phyloP scores from a whole-genome alignment of 2,888 invertebrate genomes.

The Melieria crassipennis region DNA sequence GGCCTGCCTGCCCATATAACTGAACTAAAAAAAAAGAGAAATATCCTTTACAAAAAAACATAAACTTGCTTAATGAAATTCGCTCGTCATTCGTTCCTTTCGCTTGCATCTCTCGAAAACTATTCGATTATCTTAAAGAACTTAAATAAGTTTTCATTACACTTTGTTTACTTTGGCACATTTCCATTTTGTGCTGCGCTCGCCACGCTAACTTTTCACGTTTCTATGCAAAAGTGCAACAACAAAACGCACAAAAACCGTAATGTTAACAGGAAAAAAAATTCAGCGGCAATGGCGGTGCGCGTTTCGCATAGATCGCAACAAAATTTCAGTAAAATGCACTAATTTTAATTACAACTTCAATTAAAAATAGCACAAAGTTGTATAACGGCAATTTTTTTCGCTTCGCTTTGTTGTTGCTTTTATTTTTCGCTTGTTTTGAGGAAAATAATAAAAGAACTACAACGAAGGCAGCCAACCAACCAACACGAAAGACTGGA shows the following conservation, averaged over 20 bases:
- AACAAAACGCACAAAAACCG: neutral
- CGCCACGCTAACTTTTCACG: too few species aligned
- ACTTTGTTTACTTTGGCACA: neutral
- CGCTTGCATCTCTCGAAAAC: too few species aligned
- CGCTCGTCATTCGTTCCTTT: too few species aligned
- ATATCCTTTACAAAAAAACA: too few species aligned
- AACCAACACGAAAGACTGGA: slow-evolving; percentile 21
- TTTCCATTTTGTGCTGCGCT: neutral
- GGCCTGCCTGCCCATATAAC: too few species aligned
- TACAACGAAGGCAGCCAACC: slow-evolving; percentile 14
- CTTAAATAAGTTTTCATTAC: slow-evolving; percentile 16
- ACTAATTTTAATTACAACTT: slow-evolving; percentile 44
- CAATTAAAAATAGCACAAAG: slow-evolving; percentile 46
- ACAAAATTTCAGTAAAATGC: slow-evolving; percentile 38
- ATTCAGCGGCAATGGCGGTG: neutral
- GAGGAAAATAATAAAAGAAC: neutral
- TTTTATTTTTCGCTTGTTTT: neutral
- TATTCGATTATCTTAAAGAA: slow-evolving; percentile 15
- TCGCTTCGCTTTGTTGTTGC: neutral
- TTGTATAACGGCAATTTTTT: slow-evolving; percentile 28
- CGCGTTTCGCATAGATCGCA: slow-evolving; percentile 26
- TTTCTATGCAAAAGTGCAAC: neutral
- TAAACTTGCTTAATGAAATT: too few species aligned
- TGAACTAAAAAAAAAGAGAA: too few species aligned
- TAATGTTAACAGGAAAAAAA: neutral